Base-by-base conservation (phyloP, 2,113 vertebrate genomes). In the Epinephelus cyanopodus region DNA sequence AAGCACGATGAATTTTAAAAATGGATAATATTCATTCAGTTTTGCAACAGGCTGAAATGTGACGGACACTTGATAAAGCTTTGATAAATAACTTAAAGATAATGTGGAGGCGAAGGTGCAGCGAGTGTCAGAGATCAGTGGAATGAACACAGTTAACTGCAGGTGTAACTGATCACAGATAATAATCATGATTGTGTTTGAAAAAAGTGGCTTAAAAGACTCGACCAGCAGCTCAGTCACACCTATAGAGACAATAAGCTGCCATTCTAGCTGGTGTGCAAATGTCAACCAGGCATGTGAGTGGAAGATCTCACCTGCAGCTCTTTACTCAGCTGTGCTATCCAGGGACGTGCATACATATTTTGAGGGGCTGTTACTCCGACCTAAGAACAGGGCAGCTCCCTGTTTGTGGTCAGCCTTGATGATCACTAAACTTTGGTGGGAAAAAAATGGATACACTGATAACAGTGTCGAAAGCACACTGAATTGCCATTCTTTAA, bases 1-100 rank as follows among this genome's bases (percentile, higher is more conserved):
- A 79, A 81, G 72, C 67, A 52, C 9, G 1, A 33, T 17, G 13
- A 5, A n/a, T 64, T 58, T 27, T 19, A 37, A 45, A 52, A 68
- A 57, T 7, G 0, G 25, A 47, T 72, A 69, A 62, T n/a, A 75
- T 73, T 52, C 9, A 23, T 52, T 60, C 3, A 15, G 54, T 65
- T 74, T 58, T 50, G 63, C 42, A 69, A 21, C 3, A 74, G 42
- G n/a, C 45, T 87, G 75, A 87, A 84, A 82, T 77, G 56, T 79
- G 2, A 67, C 23, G 47, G 71, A 58, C 23, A 10, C 25, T 52
- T 42, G 21, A 17, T 68, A 18, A 73, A 63, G 45, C 69, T 27
- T 52, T 63, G 17, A 57, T 27, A 18, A 45, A 54, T 23, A 84
- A 74, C 25, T 48, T 17, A 8, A 48, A 13, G 10, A 52, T 6